Conservation (phyloP, 2,113 vertebrate species). For the Pseudolaguvia tuberculata region DNA sequence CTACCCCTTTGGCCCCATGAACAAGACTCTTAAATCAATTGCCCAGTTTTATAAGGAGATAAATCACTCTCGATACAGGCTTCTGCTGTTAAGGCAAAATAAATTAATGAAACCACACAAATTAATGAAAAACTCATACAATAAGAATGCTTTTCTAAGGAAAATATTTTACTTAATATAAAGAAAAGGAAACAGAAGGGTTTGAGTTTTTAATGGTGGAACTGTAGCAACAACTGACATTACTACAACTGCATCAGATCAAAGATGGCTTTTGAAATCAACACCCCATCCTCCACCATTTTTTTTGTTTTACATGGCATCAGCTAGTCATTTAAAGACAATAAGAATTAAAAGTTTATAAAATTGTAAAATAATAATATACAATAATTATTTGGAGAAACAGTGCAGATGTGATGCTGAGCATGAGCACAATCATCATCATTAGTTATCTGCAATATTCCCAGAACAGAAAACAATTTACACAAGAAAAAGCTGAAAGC, state of each 20-base stretch:
- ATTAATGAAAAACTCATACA: background rate
- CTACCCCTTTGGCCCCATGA: no score
- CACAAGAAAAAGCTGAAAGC: background rate
- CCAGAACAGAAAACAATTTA: background rate
- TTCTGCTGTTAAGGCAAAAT: background rate
- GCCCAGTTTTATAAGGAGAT: no score
- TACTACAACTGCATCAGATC: background rate
- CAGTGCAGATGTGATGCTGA: constrained; percentile 26
- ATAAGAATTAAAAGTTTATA: constrained; percentile 16
- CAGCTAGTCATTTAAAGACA: no score
- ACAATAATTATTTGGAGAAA: constrained; percentile 24
- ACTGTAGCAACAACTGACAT: background rate
- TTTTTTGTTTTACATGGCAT: no score
- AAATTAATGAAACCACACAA: background rate
- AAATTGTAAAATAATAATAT: constrained; percentile 38
- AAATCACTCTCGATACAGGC: no score
- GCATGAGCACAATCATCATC: background rate
- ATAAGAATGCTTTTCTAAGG: constrained; percentile 47
- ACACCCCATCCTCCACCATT: no score
- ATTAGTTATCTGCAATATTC: background rate
- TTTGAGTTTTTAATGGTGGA: background rate
- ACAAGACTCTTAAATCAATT: no score
- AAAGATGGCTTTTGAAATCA: background rate
- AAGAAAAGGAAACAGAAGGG: constrained; percentile 8
- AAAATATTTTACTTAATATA: constrained; percentile 53